Base-by-base conservation (phyloP, 2,797 vertebrate species). In the Acridotheres tristis region DNA sequence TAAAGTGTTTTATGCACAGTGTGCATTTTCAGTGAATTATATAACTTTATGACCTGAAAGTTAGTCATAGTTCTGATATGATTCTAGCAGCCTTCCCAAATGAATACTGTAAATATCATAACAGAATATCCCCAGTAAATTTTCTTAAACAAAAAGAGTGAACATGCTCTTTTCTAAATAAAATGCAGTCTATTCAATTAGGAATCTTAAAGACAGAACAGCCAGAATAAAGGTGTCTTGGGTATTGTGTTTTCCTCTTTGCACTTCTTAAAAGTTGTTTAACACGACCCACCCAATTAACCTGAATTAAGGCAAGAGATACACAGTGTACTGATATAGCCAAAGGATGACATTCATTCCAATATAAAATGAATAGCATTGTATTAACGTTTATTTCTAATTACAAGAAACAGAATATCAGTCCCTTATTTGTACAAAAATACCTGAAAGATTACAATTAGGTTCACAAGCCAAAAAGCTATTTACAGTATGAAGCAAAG, bases 341-440 rank as follows among this genome's bases (percentile, higher is more conserved):
- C 75, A 88, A 95, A 94, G 90, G 87, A 97, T 0, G 38, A 96
- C 94, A 92, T 94, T 90, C 73, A 94, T 85, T 95, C 94, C 75
- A 84, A 86, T 86, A 74, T 96, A 71, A 96, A 97, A 97, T 97
- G 98, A 98, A 98, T 98, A 99, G 97, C 98, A 98, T 99, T 98
- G 98, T 98, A 98, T 99, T 98, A 98, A 98, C 98, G 97, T 98
- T 99, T 99, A 99, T 99, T 99, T 99, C 98, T 99, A 99, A 98
- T 98, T 98, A 98, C 98, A 99, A 99, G 99, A 99, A 99, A 99
- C 98, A 99, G 98, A 99, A 99, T 98, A 99, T 98, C 99, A 99
- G 98, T 99, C 99, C 98, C 98, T 99, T 98, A 98, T 98, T 99
- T 99, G 98, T 99, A 99, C 99, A 99, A 99, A 99, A 99, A 99